Evolutionary conservation across 2,113 vertebrate species (phyloP), one percentile per base, ranked within the genome.

Genomic region (Megaleporinus macrocephalus): DNA sequence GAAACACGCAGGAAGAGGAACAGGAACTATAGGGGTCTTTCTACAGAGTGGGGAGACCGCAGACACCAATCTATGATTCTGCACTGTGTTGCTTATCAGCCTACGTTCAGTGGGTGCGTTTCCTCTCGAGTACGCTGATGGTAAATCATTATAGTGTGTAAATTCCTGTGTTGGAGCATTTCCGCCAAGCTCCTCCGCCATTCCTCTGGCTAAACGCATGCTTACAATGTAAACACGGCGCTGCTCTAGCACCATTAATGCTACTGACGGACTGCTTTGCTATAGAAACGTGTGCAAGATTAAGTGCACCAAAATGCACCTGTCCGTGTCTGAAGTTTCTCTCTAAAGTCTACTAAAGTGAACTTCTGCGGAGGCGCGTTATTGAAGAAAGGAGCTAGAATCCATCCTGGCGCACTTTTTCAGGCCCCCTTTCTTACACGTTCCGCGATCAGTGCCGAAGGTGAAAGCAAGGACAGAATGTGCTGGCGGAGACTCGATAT

Each of bases 1-100:
- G 73, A 90, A 89, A 87, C 85, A 90, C 86, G 59, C 80, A 81
- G 80, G 62, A 80, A 61, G 33, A 61, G 24, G 29, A 90, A 90
- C 72, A 81, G 78, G 70, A 87, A 88, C 80, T 85, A 81, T 59
- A 59, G 47, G 68, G 76, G 61, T 68, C 79, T 47, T 82, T 55
- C 66, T 79, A 73, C 55, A 41, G 51, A 55, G 62, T 26, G 18
- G 26, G n/a, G 61, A 47, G 83, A 41, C 27, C 81, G 66, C 79
- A 51, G 76, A 89, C 5, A 27, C 73, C 82, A 53, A 18, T 74
- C 77, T 78, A 63, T 49, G 49, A 44, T 73, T 81, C 66, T 73
- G 16, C 44, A 24, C 14, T 41, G 61, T 49, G 30, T 36, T 11
- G 36, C 63, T 36, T 73, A 53, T 81, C 44, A 26, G 59, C 41